phyloP scores from a whole-genome alignment of 92 coral and sea anemone species.

The Blastomussa wellsi region DNA sequence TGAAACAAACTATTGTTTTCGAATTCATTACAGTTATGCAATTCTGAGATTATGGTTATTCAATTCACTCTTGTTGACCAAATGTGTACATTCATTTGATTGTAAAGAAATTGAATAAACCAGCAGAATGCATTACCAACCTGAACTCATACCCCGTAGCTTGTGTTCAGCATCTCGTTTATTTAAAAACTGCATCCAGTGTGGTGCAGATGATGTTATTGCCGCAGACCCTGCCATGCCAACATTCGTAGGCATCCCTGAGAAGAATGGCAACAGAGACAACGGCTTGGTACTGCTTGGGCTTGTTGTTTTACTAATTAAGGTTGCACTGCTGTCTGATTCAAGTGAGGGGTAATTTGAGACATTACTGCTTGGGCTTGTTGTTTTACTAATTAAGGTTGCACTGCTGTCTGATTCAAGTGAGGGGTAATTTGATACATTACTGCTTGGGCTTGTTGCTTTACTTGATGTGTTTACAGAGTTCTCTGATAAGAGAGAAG shows the following conservation, averaged over 20 bases:
- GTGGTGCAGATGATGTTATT: slow-evolving; percentile 16
- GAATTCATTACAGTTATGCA: no score
- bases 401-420: background rate
- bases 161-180: background rate
- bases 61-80: no score
- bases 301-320: background rate
- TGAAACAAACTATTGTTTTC: no score
- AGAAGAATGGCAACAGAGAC: slow-evolving; percentile 9
- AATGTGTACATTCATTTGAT: no score
- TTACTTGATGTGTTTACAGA: background rate
- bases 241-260: background rate
- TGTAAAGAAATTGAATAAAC: background rate
- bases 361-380: no score
- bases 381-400: background rate
- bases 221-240: background rate
- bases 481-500: background rate
- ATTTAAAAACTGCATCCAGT: slow-evolving; percentile 31
- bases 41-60: no score
- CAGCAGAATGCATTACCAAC: background rate
- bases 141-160: slow-evolving; percentile 11
- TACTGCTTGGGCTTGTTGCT: background rate
- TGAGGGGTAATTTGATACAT: background rate
- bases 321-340: background rate
- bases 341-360: background rate
- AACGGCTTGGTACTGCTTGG: slow-evolving; percentile 6